Conservation (phyloP, 1,140 invertebrate genomes). For the Manduca sexta region DNA sequence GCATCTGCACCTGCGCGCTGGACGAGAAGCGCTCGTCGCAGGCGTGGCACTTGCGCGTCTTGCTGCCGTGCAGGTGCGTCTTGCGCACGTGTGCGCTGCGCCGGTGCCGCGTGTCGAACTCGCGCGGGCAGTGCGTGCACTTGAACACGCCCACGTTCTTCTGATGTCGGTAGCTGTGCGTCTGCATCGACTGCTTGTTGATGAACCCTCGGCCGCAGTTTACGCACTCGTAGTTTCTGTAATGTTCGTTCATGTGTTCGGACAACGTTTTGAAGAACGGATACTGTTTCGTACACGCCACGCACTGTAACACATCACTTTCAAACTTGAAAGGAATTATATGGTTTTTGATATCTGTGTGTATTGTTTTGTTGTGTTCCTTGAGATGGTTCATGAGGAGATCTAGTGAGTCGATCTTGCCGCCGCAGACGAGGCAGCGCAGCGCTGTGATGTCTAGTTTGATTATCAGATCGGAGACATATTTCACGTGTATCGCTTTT, state of each 20-base stretch:
- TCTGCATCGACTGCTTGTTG: slow-evolving; percentile 23
- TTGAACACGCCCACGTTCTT: slow-evolving; percentile 24
- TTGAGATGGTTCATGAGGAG: slow-evolving; percentile 19
- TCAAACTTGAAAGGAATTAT: slow-evolving; percentile 36
- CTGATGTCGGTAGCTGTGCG: slow-evolving; percentile 39
- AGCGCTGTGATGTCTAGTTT: slow-evolving; percentile 32
- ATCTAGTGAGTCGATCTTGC: slow-evolving; percentile 14
- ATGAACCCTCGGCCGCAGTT: slow-evolving; percentile 41
- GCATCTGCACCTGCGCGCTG: slow-evolving; percentile 15
- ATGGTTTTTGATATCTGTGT: slow-evolving; percentile 27
- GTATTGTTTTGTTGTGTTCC: slow-evolving; percentile 13
- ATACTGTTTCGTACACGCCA: slow-evolving; percentile 21
- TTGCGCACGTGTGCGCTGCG: slow-evolving; percentile 6
- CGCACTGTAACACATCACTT: slow-evolving; percentile 19
- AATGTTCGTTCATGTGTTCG: slow-evolving; percentile 53
- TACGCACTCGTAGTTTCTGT: slow-evolving; percentile 41
- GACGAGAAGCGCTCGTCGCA: slow-evolving; percentile 25
- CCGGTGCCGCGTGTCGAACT: slow-evolving; percentile 6
- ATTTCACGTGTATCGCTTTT: slow-evolving; percentile 8
- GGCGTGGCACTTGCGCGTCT: slow-evolving; percentile 16
- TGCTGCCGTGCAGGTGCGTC: slow-evolving; percentile 1
- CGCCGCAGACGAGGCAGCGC: slow-evolving; percentile 23
- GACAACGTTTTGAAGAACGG: slow-evolving; percentile 23
- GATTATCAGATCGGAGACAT: slow-evolving; percentile 9
- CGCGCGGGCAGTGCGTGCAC: slow-evolving; percentile 10